A percentile compares a stretch with the other conserved stretches of the same genome.
These are phyloP conservation scores for Leptinotarsa tumamoca DNA, from an alignment of 2,888 invertebrate species.

Conservation along the genomic window DNA sequence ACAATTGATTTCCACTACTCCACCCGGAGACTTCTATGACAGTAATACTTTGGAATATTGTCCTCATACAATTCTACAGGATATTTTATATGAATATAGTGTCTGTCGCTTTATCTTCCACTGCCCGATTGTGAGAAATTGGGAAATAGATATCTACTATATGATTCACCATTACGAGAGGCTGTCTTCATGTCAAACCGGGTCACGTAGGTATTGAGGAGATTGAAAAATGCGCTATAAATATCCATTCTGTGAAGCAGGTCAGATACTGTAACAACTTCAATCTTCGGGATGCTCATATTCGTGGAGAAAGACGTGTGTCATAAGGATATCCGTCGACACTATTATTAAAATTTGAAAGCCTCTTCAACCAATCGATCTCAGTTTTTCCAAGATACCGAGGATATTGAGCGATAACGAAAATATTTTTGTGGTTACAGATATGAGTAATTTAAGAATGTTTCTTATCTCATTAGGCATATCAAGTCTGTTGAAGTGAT, in stretches of 20 bases:
- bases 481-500: too few species aligned
- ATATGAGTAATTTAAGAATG: too few species aligned
- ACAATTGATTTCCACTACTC: too few species aligned
- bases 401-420: neutral
- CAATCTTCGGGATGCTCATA: neutral
- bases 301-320: neutral
- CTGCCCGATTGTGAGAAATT: too few species aligned
- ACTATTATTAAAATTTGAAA: neutral
- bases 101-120: too few species aligned
- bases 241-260: neutral
- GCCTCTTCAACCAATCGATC: neutral
- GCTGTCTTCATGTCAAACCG: neutral
- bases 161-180: neutral
- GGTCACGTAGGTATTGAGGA: neutral
- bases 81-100: too few species aligned
- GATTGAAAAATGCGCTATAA: slow-evolving; percentile 1
- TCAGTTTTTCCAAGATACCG: neutral
- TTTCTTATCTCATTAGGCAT: too few species aligned
- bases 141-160: neutral
- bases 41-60: too few species aligned
- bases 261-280: neutral
- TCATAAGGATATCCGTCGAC: neutral
- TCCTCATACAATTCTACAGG: too few species aligned
- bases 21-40: too few species aligned
- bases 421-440: too few species aligned